Conservation (phyloP, 2,888 invertebrate genomes). For the Chrysolina oricalcia region DNA sequence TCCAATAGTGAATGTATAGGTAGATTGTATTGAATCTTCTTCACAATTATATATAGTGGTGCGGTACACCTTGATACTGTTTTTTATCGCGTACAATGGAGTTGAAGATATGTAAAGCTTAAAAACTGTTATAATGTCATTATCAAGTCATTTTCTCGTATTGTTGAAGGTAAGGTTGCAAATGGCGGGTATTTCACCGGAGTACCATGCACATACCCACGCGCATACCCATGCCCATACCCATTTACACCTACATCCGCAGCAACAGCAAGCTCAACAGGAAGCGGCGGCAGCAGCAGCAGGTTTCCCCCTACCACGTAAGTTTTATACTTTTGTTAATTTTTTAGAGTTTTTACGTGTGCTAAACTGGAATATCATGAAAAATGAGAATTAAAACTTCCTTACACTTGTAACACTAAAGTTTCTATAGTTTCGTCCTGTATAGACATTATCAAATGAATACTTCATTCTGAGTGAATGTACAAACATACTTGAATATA, state of each 20-base stretch:
- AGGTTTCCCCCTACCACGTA: slow-evolving; percentile 77
- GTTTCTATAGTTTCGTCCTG: too few species aligned
- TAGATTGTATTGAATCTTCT: too few species aligned
- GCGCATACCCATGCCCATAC: slow-evolving; percentile 94
- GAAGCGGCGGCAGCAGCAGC: slow-evolving; percentile 69
- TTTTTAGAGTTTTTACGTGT: too few species aligned
- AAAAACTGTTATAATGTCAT: slow-evolving; percentile 29
- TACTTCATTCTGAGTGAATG: too few species aligned
- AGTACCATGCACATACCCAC: slow-evolving; percentile 94
- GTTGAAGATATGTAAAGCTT: not conserved
- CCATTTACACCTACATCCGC: slow-evolving; percentile 88
- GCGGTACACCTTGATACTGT: too few species aligned
- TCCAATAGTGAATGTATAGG: not conserved
- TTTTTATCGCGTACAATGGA: too few species aligned
- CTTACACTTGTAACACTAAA: too few species aligned
- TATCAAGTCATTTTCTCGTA: slow-evolving; percentile 53
- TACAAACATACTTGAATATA: too few species aligned
- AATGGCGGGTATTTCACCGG: slow-evolving; percentile 92
- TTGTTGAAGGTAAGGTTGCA: slow-evolving; percentile 80
- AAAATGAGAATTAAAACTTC: too few species aligned
- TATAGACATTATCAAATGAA: too few species aligned
- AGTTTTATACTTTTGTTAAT: slow-evolving; percentile 24
- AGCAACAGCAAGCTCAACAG: slow-evolving; percentile 86
- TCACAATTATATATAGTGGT: too few species aligned
- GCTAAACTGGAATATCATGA: too few species aligned